Percentiles rank a stretch among this genome's conserved stretches.
phyloP scores from a whole-genome alignment of 2,797 vertebrate species.

The Borostomias antarcticus region DNA sequence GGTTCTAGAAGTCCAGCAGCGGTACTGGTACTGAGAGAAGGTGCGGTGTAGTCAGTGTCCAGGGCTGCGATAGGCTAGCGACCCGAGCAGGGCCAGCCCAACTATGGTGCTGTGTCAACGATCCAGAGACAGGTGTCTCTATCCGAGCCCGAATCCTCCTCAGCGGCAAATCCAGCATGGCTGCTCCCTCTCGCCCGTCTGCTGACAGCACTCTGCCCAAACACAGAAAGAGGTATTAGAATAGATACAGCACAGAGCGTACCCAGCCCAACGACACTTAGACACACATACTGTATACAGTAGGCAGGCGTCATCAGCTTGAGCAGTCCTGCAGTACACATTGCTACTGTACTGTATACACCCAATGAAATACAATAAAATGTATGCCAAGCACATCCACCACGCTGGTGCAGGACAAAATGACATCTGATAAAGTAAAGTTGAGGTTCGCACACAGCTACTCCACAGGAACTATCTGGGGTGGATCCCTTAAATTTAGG shows the following conservation, averaged over 20 bases:
- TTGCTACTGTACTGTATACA: too few relatives aligned
- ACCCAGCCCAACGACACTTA: neutral
- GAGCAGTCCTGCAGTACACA: neutral
- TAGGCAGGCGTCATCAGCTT: neutral
- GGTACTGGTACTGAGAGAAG: slow-evolving; percentile 61
- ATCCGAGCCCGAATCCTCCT: slow-evolving; percentile 39
- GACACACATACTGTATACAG: neutral
- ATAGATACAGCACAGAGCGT: neutral
- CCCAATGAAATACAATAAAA: too few relatives aligned
- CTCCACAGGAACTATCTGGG: too few relatives aligned
- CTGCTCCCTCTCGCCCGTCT: slow-evolving; percentile 59
- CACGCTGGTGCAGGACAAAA: too few relatives aligned
- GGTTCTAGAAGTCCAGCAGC: slow-evolving; percentile 43
- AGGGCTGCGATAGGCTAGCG: slow-evolving; percentile 39
- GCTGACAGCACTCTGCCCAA: slow-evolving; percentile 51
- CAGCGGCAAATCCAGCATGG: slow-evolving; percentile 55
- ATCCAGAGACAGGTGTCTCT: slow-evolving; percentile 48
- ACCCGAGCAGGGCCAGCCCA: slow-evolving; percentile 57
- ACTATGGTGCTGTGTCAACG: slow-evolving; percentile 43
- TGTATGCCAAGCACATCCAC: too few relatives aligned
- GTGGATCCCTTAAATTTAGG: too few relatives aligned
- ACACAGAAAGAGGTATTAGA: slow-evolving; percentile 23
- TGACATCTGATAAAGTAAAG: too few relatives aligned
- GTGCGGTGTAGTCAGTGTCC: slow-evolving; percentile 52
- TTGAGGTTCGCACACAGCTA: too few relatives aligned